Base-by-base conservation (phyloP, 2,113 vertebrate species). In the Dasyprocta punctata region DNA sequence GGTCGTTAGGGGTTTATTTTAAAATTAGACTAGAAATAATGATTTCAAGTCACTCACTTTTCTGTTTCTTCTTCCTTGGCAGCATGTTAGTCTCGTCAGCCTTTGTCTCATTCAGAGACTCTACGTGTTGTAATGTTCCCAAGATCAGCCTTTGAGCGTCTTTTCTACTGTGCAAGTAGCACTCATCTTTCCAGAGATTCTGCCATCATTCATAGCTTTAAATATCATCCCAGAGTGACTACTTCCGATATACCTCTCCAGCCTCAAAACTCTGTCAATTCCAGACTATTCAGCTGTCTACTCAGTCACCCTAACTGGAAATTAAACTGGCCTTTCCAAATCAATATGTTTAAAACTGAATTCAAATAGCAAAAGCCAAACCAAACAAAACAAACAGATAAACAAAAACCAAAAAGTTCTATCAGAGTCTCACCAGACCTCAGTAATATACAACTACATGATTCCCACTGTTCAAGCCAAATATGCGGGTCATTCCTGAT, bases 21-120 rank as follows among this genome's bases (percentile, higher is more conserved):
- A 71, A 38, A 90, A 83, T 63, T 73, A n/a, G 11, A 77, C 22
- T 90, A 88, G 93, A 95, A 86, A 30, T 38, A 89, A 38, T 47
- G 26, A 96, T 30, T 89, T 96, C n/a, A 52, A 82, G 26, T 90
- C 9, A 36, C 67, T 44, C 78, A 13, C 24, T 58, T 60, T 71
- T 52, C n/a, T 63, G 73, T 36, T 26, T 33, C 49, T 81, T 17
- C 38, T 77, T 63, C 9, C 14, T 77, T 63, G n/a, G 7, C 8
- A 73, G 54, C 28, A 56, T 41, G 19, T 65, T 47, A 73, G 3
- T 65, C 17, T 71, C 33, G 28, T 56, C 36, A 81, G 56, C 11
- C 44, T 78, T 47, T 22, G 3, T 89, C 73, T 89, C 44, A 54
- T 80, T 58, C 19, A 36, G 47, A 52, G 13, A 56, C 7, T 13